Base-by-base conservation (phyloP, 2,797 vertebrate genomes). In the Hapalemur alaotrensis region DNA sequence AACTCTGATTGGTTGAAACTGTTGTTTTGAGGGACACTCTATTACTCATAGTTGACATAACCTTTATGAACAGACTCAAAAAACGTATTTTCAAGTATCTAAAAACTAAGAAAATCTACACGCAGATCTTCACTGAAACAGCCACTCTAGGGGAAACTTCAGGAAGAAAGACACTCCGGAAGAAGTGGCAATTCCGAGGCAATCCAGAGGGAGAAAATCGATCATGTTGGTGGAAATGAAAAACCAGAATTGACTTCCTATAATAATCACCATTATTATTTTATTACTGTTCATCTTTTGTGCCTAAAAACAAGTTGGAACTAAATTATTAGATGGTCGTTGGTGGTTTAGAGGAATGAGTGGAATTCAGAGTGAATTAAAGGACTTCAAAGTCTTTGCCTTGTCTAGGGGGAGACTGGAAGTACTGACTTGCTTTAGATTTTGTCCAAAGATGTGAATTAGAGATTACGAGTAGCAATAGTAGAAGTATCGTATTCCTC, bases 401-500 rank as follows among this genome's bases (percentile, higher is more conserved):
- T 61, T 10, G 9, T 28, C 43, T 69, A 22, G 43, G 41, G 18
- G 12, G n/a, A 41, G 22, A 32, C 8, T 12, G 23, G 11, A 73
- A 15, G 8, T 4, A 35, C 2, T 4, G 4, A 22, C 52, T 11
- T 54, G 57, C 52, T 69, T 57, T 43, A 41, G 54, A 63, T 65
- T 84, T 92, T 28, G n/a, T 57, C 50, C n/a, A 28, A 83, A 72
- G 11, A 15, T 18, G 2, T 32, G 17, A 22, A 25, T 69, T 91
- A 41, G 48, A 76, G 38, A 18, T 14, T 30, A n/a, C 48, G 18
- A 1, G 4, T 10, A n/a, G 2, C 4, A 7, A 0, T 4, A 3
- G 59, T 18, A 54, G 32, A 41, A 17, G 8, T 2, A 12, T 17
- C 3, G 1, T 0, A 0, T 59, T 10, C 32, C 28, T 54, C 10